These are phyloP conservation scores for Mallotus villosus DNA, from an alignment of 2,797 vertebrate species.

Conservation along the genomic window DNA sequence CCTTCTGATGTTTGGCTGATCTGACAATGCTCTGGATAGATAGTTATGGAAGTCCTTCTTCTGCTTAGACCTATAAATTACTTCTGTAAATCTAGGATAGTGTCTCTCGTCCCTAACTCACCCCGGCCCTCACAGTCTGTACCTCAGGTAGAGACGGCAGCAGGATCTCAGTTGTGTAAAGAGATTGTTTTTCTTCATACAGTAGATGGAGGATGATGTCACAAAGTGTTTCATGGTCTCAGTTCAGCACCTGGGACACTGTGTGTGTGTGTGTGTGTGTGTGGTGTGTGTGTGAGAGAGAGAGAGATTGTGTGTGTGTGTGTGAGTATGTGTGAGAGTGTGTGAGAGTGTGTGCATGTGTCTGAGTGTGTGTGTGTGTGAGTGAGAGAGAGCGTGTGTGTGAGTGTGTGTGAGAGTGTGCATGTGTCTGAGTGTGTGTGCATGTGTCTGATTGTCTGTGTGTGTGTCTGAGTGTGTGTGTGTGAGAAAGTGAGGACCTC, in stretches of 20 bases:
- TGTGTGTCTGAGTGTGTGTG: constrained; percentile 6
- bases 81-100: too few relatives aligned
- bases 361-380: too few relatives aligned
- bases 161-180: constrained; percentile 15
- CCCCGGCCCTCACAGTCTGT: not conserved
- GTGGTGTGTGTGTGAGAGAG: not conserved
- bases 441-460: not conserved
- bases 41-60: too few relatives aligned
- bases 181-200: not conserved
- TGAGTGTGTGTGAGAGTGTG: too few relatives aligned
- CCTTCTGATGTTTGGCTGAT: not conserved
- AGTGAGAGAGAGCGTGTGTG: too few relatives aligned
- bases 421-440: not conserved
- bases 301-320: too few relatives aligned
- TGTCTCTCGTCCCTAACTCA: not conserved
- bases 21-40: not conserved
- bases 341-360: not conserved
- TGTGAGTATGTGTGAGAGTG: constrained; percentile 2
- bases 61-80: too few relatives aligned
- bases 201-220: not conserved
- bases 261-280: too few relatives aligned
- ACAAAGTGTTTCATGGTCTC: too few relatives aligned
- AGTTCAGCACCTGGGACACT: constrained; percentile 4
- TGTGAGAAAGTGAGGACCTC: not conserved
- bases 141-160: constrained; percentile 6